Evolutionary conservation across 2,113 vertebrate species (phyloP).

Genomic region (Pachypanchax playfairii): DNA sequence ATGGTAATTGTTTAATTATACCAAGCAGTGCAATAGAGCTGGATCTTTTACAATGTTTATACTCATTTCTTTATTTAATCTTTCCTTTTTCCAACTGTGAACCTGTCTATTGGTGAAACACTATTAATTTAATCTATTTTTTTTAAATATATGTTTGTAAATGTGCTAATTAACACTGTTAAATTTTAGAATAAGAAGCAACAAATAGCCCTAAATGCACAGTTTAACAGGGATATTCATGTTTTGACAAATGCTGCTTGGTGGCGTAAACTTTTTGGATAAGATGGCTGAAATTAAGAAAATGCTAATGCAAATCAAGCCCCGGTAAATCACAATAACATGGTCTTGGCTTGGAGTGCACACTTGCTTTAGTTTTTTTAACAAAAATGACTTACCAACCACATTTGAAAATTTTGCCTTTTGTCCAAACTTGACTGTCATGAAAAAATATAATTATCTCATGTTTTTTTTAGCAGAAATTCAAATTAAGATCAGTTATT

Average conservation of each 20-base stretch:
- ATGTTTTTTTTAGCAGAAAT: no score
- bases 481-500: no score
- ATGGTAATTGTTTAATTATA: slow-evolving; percentile 8
- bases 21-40: not conserved
- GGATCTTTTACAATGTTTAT: slow-evolving; percentile 1
- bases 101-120: slow-evolving; percentile 17
- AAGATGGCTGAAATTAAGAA: slow-evolving; percentile 14
- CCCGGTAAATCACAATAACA: not conserved
- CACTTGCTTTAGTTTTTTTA: not conserved
- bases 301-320: slow-evolving; percentile 8
- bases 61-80: not conserved
- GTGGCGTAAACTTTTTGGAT: slow-evolving; percentile 11
- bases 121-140: slow-evolving; percentile 20
- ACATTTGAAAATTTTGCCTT: not conserved
- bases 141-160: slow-evolving; percentile 30
- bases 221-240: not conserved
- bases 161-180: slow-evolving; percentile 30
- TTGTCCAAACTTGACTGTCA: slow-evolving; percentile 7
- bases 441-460: no score
- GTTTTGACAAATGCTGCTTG: slow-evolving; percentile 18
- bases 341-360: not conserved
- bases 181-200: slow-evolving; percentile 16
- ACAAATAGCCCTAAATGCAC: slow-evolving; percentile 12
- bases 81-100: not conserved
- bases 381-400: not conserved